Evolutionary conservation across 2,113 vertebrate species (phyloP).

Genomic region (Hemicordylus capensis): DNA sequence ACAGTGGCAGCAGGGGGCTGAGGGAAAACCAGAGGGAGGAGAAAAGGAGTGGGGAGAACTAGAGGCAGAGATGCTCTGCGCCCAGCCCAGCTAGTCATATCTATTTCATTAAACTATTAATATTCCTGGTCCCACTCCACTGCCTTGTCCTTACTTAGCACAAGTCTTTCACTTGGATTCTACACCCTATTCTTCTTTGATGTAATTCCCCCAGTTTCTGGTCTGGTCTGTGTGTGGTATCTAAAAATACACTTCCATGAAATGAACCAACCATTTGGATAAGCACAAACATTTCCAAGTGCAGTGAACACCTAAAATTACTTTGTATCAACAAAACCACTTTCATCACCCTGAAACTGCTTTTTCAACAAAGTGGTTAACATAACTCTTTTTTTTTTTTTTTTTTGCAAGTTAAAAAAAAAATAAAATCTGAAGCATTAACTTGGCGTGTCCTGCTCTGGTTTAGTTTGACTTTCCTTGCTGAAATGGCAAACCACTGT

Average conservation of each 20-base stretch:
- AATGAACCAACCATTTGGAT: conserved; percentile 23
- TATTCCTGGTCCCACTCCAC: no score
- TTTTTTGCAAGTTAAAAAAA: no score
- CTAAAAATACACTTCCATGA: conserved; percentile 36
- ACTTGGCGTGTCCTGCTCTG: background rate
- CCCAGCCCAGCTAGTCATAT: no score
- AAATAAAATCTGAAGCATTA: background rate
- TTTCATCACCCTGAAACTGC: conserved; percentile 18
- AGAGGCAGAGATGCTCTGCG: no score
- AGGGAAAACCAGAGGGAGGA: no score
- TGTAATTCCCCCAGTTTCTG: conserved; percentile 41
- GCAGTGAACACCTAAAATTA: conserved; percentile 15
- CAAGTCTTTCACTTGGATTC: no score
- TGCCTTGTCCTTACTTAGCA: no score
- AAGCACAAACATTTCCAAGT: conserved; percentile 17
- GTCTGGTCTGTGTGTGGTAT: conserved; percentile 19
- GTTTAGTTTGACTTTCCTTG: background rate
- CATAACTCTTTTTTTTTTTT: no score
- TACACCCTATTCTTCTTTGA: conserved; percentile 44
- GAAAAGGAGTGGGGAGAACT: no score
- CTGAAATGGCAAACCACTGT: background rate
- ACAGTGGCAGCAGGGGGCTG: no score
- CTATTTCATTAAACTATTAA: no score
- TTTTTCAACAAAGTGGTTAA: conserved; percentile 35
- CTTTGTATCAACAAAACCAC: conserved; percentile 43